A percentile compares a stretch with the other conserved stretches of the same genome.
Evolutionary conservation across 2,797 vertebrate species (phyloP).

Genomic region (Xenentodon cancila): DNA sequence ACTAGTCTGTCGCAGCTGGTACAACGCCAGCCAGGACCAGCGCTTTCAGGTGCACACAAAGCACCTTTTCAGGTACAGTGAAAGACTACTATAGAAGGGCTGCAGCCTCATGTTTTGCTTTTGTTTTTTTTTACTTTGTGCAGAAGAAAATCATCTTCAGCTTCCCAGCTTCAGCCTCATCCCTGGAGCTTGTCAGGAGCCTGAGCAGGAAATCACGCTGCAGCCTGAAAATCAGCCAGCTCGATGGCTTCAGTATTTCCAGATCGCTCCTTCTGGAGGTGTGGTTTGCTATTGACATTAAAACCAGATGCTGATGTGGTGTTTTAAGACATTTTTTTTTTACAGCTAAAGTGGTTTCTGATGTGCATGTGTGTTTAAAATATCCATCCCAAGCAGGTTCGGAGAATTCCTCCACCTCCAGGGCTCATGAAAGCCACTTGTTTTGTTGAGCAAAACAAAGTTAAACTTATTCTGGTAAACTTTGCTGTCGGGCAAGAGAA

Average conservation of each 20-base stretch:
- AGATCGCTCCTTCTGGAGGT: constrained; percentile 76
- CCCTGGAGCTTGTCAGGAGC: constrained; percentile 72
- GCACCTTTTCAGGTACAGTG: background rate
- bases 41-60: constrained; percentile 80
- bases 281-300: background rate
- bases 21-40: constrained; percentile 83
- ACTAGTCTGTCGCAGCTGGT: constrained; percentile 86
- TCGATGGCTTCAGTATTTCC: constrained; percentile 77
- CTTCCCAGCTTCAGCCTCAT: constrained; percentile 75
- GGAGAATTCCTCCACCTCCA: background rate
- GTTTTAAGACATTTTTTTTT: too few species aligned
- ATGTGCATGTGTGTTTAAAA: background rate
- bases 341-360: background rate
- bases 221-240: constrained; percentile 76
- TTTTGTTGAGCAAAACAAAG: background rate
- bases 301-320: background rate
- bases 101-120: background rate
- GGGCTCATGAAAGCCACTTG: constrained; percentile 3
- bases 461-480: background rate
- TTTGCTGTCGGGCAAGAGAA: background rate
- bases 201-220: constrained; percentile 64
- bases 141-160: constrained; percentile 77
- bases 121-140: constrained; percentile 7
- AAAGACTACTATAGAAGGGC: background rate
- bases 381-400: background rate